Evolutionary conservation across 2,888 invertebrate genomes (phyloP).

Genomic region (Lacanobia oleracea): DNA sequence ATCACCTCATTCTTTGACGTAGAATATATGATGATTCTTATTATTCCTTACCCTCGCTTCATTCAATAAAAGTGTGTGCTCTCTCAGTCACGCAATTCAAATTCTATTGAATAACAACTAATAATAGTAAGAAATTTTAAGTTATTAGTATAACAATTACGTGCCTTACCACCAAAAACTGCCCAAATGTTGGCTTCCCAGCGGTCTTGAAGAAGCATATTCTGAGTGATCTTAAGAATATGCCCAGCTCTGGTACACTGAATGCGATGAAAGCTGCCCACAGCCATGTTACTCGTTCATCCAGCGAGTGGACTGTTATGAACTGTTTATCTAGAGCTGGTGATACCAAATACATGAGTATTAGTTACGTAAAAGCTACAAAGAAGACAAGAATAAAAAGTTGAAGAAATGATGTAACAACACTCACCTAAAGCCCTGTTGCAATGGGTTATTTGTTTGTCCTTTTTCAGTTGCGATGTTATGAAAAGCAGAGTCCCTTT

Average conservation of each 20-base stretch:
- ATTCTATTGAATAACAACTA: background rate
- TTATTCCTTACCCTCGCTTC: background rate
- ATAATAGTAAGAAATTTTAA: background rate
- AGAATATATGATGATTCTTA: background rate
- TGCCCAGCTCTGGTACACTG: constrained; percentile 94
- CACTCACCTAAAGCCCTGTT: constrained; percentile 85
- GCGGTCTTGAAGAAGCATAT: constrained; percentile 94
- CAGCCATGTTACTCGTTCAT: constrained; percentile 94
- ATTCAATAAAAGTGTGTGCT: background rate
- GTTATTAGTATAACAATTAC: background rate
- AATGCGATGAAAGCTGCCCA: constrained; percentile 95
- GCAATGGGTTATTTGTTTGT: constrained; percentile 91
- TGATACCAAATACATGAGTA: constrained; percentile 43
- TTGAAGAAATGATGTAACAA: background rate
- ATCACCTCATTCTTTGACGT: constrained; percentile 6
- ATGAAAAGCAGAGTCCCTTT: constrained; percentile 94
- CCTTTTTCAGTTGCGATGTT: constrained; percentile 92
- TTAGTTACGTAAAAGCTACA: background rate
- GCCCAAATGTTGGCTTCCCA: constrained; percentile 88
- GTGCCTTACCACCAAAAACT: constrained; percentile 90
- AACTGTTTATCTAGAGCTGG: constrained; percentile 92
- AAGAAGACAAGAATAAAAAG: background rate
- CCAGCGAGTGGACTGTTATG: constrained; percentile 90
- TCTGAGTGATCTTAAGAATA: constrained; percentile 93
- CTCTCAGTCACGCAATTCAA: background rate